phyloP scores from a whole-genome alignment of 2,113 vertebrate species.

The Gasterosteus nipponicus region DNA sequence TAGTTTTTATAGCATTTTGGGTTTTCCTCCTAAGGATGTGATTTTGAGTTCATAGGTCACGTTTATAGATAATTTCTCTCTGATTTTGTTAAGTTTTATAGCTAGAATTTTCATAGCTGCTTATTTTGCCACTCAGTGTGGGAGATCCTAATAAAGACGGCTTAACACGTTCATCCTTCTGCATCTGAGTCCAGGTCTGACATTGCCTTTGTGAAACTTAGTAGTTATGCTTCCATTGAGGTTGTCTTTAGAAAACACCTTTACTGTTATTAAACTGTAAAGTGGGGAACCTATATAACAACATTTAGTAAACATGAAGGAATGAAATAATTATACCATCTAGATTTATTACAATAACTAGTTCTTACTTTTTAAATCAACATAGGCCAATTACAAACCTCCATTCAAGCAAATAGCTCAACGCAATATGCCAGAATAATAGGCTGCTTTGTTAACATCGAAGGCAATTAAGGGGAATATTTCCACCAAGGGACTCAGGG shows the following conservation, averaged over 20 bases:
- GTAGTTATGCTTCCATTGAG: not conserved
- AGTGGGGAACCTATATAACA: not conserved
- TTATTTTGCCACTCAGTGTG: too few species aligned
- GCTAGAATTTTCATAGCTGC: too few species aligned
- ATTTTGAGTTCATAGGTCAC: too few species aligned
- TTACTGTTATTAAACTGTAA: not conserved
- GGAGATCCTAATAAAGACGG: too few species aligned
- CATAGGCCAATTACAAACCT: conserved; percentile 16
- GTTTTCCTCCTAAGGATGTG: too few species aligned
- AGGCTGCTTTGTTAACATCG: not conserved
- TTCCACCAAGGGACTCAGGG: not conserved
- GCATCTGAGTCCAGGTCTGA: too few species aligned
- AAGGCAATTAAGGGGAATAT: conserved; percentile 28
- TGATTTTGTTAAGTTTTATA: too few species aligned
- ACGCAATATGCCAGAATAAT: conserved; percentile 8
- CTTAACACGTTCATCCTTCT: too few species aligned
- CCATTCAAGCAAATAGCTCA: conserved; percentile 6
- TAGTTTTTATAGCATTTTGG: too few species aligned
- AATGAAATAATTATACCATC: not conserved
- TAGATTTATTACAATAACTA: not conserved
- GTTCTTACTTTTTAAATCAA: not conserved
- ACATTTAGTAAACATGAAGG: not conserved
- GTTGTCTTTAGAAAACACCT: not conserved
- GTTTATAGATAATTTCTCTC: too few species aligned
- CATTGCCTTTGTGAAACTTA: not conserved